Percentiles rank a stretch among this genome's conserved stretches.
Evolutionary conservation across 2,888 invertebrate species (phyloP).

Genomic region (Drosophila paramelanica): DNA sequence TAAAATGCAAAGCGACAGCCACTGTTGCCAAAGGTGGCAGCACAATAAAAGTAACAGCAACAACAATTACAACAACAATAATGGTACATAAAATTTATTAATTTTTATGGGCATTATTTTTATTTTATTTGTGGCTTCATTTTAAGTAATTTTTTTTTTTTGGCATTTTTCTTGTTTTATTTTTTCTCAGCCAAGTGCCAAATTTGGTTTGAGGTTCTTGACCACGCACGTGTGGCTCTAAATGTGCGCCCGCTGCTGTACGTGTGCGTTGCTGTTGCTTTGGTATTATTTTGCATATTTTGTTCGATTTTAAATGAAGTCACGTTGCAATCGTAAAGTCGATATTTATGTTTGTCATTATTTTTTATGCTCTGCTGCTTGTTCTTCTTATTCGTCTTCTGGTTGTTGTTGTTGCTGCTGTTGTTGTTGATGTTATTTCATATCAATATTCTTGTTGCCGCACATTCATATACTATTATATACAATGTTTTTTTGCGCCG

Average conservation of each 20-base stretch:
- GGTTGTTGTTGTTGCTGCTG: constrained; percentile 18
- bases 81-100: constrained; percentile 76
- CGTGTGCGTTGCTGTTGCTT: constrained; percentile 37
- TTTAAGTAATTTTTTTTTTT: constrained; percentile 20
- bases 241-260: constrained; percentile 63
- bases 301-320: constrained; percentile 82
- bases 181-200: constrained; percentile 68
- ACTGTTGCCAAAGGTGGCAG: constrained; percentile 28
- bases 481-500: constrained; percentile 50
- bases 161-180: constrained; percentile 6
- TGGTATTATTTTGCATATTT: constrained; percentile 76
- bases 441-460: constrained; percentile 45
- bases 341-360: constrained; percentile 69
- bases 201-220: constrained; percentile 77
- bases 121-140: constrained; percentile 39
- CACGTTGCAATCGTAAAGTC: constrained; percentile 78
- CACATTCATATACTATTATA: constrained; percentile 32
- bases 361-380: constrained; percentile 63
- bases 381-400: constrained; percentile 36
- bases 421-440: constrained; percentile 22
- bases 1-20: constrained; percentile 75
- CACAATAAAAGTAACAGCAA: constrained; percentile 58
- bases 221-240: constrained; percentile 76
- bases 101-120: constrained; percentile 69
- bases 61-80: constrained; percentile 51